Conservation (phyloP, 92 coral and sea anemone species). For the Chrysogorgia sp. region DNA sequence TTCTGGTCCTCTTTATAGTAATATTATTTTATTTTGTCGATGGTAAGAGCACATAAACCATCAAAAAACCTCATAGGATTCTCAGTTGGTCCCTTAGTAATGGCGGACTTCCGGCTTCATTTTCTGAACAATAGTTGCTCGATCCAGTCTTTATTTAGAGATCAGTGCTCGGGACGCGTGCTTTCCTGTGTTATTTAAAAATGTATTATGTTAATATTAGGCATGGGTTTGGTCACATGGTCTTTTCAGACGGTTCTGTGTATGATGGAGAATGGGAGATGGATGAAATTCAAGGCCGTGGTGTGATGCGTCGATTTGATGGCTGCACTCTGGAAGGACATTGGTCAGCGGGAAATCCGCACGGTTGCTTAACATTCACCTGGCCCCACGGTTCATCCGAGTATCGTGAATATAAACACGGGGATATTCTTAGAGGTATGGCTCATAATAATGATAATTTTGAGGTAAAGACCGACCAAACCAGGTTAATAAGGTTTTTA, state of each 20-base stretch:
- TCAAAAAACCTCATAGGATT: too few species aligned
- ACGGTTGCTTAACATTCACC: slow-evolving; percentile 75
- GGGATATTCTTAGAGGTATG: slow-evolving; percentile 1
- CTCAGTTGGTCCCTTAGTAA: too few species aligned
- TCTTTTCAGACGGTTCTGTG: slow-evolving; percentile 62
- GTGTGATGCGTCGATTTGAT: slow-evolving; percentile 68
- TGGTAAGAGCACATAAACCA: too few species aligned
- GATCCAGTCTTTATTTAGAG: too few species aligned
- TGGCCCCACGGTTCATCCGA: slow-evolving; percentile 78
- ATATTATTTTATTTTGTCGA: not conserved
- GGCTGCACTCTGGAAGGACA: slow-evolving; percentile 72
- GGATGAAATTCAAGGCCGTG: slow-evolving; percentile 71
- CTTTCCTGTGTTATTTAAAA: not conserved
- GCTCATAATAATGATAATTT: too few species aligned
- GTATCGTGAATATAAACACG: slow-evolving; percentile 65
- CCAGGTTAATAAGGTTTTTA: too few species aligned
- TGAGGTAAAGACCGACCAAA: too few species aligned
- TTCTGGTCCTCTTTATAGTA: too few species aligned
- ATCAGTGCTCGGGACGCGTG: too few species aligned
- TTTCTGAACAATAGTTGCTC: too few species aligned
- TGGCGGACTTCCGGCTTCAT: too few species aligned
- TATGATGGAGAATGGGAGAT: slow-evolving; percentile 81
- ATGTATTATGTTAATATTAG: slow-evolving; percentile 21
- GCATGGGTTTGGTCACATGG: slow-evolving; percentile 73
- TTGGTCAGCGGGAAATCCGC: slow-evolving; percentile 67